phyloP scores from a whole-genome alignment of 2,113 vertebrate species.

The Tragelaphus imberbis region DNA sequence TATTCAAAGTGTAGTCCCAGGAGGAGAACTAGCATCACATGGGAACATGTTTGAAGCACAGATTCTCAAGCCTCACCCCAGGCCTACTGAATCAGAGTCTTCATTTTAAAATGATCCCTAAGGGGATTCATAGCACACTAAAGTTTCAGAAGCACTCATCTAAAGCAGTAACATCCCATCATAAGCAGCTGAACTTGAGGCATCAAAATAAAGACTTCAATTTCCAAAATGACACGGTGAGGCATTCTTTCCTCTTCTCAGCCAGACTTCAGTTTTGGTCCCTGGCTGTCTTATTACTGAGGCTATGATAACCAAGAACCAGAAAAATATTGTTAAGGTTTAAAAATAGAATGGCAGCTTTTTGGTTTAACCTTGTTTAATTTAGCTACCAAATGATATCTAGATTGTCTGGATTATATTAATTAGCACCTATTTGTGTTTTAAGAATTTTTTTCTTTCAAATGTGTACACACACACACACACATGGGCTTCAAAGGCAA shows the following conservation, averaged over 20 bases:
- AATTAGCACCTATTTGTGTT: neutral
- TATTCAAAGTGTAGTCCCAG: neutral
- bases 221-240: neutral
- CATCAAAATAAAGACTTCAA: neutral
- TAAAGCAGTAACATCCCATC: neutral
- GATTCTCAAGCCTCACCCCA: neutral
- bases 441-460: neutral
- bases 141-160: neutral
- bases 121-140: neutral
- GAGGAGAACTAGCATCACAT: neutral
- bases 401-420: neutral
- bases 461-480: neutral
- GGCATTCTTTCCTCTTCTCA: neutral
- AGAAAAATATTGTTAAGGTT: slow-evolving; percentile 7
- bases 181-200: neutral
- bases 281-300: neutral
- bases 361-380: slow-evolving; percentile 16
- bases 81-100: neutral
- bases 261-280: neutral
- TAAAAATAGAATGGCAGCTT: neutral
- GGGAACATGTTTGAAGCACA: neutral
- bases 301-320: neutral
- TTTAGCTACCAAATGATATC: slow-evolving; percentile 11
- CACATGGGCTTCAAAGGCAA: too few relatives aligned
- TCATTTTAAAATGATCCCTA: neutral